Evolutionary conservation across 2,797 vertebrate species (phyloP).

Genomic region (Alosa sapidissima): DNA sequence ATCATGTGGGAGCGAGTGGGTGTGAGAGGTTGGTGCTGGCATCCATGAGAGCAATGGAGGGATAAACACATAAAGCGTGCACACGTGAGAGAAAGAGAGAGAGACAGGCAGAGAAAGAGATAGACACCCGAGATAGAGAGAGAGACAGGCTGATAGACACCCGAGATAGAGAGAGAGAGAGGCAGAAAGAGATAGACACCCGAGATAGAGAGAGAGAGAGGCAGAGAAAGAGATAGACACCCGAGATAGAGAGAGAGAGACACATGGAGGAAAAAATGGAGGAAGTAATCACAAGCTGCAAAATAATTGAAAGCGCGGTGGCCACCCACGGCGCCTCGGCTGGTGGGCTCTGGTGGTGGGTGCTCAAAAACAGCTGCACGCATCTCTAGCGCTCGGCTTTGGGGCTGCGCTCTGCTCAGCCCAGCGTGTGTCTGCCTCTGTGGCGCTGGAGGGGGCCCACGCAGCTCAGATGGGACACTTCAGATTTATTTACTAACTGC

Average conservation of each 20-base stretch:
- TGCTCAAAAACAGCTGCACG: not conserved
- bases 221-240: not conserved
- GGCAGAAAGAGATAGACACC: not conserved
- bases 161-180: not conserved
- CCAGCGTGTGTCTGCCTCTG: too few relatives aligned
- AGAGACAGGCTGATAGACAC: conserved; percentile 27
- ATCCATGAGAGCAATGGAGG: not conserved
- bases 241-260: not conserved
- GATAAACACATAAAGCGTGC: not conserved
- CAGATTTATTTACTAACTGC: conserved; percentile 12
- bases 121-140: not conserved
- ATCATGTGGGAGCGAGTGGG: conserved; percentile 29
- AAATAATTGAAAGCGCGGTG: not conserved
- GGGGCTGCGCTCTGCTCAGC: too few relatives aligned
- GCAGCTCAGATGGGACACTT: not conserved
- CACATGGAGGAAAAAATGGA: not conserved
- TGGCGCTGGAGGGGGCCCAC: not conserved
- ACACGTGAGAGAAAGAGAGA: too few relatives aligned
- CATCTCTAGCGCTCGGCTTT: too few relatives aligned
- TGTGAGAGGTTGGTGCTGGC: not conserved
- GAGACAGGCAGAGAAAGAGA: not conserved
- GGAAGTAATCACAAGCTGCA: not conserved
- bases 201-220: not conserved
- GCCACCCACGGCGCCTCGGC: not conserved
- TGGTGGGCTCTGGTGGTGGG: not conserved